Evolutionary conservation across 2,888 invertebrate species (phyloP), one percentile per base, ranked within the genome.

Genomic region (Eilema depressum): DNA sequence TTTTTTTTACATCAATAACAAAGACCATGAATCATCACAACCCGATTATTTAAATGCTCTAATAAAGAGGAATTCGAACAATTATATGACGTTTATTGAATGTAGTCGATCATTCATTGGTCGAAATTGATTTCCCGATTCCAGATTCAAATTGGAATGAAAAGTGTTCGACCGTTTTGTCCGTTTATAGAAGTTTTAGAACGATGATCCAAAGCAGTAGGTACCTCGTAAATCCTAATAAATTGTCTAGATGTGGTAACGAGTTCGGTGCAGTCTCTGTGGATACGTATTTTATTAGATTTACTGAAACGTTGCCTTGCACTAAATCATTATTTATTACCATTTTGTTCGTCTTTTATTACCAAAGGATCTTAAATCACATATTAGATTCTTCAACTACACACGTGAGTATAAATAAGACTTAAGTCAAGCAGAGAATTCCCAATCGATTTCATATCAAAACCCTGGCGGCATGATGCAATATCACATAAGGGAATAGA

Each of bases 191-290:
- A 75, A 84, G 77, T 80, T 83, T 84, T 76, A 78, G 83, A 82
- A 83, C 84, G 83, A 86, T 84, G 84, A 86, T 83, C 81, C 76
- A 74, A 84, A 85, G 74, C 68, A 70, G 79, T 75, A 78, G 82
- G 82, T 83, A 80, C 78, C 78, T 84, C 86, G 88, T 88, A 89
- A 88, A 90, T 89, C 85, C 85, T 87, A 86, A 89, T 89, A 89
- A 89, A 90, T 90, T 88, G 87, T 89, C 87, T 87, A 85, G 87
- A 88, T 89, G 90, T 87, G 89, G 88, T 87, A 87, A 88, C 87
- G 85, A 88, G 83, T 76, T 80, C 69, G 79, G 77, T 87, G 88
- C 88, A 89, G 84, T 89, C 87, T 87, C 87, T 77, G 79, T 83
- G 87, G 86, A 87, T 86, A 85, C 86, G 85, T 88, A 87, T 88